Conservation (phyloP, 2,888 invertebrate genomes). For the Sturmia bella region DNA sequence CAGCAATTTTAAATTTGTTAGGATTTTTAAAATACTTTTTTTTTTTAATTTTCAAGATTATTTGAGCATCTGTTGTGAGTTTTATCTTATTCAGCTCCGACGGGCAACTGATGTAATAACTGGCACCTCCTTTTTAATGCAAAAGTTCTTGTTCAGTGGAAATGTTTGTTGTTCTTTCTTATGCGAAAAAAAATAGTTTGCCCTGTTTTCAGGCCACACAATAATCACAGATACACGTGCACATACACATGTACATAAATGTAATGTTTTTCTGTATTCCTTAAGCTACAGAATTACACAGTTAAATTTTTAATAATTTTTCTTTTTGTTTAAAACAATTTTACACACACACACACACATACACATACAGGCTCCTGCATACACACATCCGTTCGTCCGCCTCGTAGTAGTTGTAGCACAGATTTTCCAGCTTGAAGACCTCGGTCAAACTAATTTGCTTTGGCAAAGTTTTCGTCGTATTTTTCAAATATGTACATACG, state of each 20-base stretch:
- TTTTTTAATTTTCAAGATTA: constrained; percentile 5
- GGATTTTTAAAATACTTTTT: constrained; percentile 1
- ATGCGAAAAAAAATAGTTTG: constrained; percentile 14
- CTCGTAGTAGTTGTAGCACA: constrained; percentile 48
- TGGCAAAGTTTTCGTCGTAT: constrained; percentile 57
- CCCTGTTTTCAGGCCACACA: constrained; percentile 14
- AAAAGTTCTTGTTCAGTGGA: constrained; percentile 47
- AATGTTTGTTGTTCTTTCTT: constrained; percentile 2
- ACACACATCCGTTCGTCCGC: background rate
- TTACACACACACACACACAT: background rate
- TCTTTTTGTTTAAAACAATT: constrained; percentile 33
- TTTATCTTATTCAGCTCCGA: constrained; percentile 56
- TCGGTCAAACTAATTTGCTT: constrained; percentile 69
- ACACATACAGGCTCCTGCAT: background rate
- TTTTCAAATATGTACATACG: too few species aligned
- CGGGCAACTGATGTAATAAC: constrained; percentile 69
- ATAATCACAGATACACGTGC: background rate
- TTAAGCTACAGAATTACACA: constrained; percentile 17
- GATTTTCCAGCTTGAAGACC: constrained; percentile 68
- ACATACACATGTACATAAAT: background rate
- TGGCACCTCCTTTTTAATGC: constrained; percentile 49
- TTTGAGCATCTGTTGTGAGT: constrained; percentile 43
- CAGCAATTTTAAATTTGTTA: background rate
- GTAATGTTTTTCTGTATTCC: background rate
- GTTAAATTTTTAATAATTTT: constrained; percentile 24